Conservation (phyloP, 2,888 invertebrate species). For the Catocala fraxini region DNA sequence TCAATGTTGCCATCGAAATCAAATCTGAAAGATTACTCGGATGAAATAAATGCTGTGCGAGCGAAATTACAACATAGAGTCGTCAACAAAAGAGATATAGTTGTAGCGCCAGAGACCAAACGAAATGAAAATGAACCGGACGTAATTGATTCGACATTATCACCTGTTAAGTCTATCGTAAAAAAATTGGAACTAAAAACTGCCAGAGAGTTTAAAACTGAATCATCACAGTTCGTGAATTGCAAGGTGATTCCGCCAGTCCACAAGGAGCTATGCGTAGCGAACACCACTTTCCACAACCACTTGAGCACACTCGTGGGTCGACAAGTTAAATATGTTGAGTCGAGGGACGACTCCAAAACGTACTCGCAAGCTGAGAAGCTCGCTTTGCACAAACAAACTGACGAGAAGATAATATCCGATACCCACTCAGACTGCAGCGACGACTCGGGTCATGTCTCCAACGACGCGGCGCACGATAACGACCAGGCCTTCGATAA, state of each 20-base stretch:
- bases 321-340: conserved; percentile 80
- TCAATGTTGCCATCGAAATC: conserved; percentile 67
- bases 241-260: conserved; percentile 83
- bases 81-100: conserved; percentile 78
- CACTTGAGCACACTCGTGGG: conserved; percentile 86
- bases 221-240: conserved; percentile 74
- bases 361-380: conserved; percentile 75
- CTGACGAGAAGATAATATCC: conserved; percentile 84
- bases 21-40: conserved; percentile 79
- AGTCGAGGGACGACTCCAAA: conserved; percentile 78
- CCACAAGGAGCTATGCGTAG: conserved; percentile 82
- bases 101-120: conserved; percentile 66
- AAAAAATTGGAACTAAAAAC: conserved; percentile 84
- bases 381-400: conserved; percentile 74
- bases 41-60: conserved; percentile 83
- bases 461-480: conserved; percentile 93
- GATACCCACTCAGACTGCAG: conserved; percentile 91
- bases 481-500: conserved; percentile 83
- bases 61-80: conserved; percentile 84
- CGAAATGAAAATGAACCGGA: conserved; percentile 72
- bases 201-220: conserved; percentile 78
- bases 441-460: conserved; percentile 94
- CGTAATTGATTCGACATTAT: conserved; percentile 74
- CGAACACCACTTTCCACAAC: conserved; percentile 83
- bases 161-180: conserved; percentile 83